phyloP scores from a whole-genome alignment of 2,888 invertebrate genomes.

The Rhagophthalmus giganteus region DNA sequence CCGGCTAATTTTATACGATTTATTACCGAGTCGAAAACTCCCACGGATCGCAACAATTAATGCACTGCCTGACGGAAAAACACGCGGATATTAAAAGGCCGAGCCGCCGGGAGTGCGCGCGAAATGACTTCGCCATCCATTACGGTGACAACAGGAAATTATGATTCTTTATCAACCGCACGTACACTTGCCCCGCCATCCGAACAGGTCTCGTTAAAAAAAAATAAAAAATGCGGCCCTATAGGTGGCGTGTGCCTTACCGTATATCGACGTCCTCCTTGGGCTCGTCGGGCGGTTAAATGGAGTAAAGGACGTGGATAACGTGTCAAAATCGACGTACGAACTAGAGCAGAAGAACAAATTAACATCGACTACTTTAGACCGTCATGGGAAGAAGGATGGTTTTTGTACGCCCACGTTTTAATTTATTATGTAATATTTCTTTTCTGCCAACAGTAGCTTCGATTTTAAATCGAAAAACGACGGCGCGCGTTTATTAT shows the following conservation, averaged over 20 bases:
- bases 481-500: neutral
- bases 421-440: neutral
- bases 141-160: conserved; percentile 39
- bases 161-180: conserved; percentile 38
- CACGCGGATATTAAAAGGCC: conserved; percentile 5
- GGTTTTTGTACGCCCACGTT: neutral
- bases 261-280: neutral
- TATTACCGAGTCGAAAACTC: too few species aligned
- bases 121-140: conserved; percentile 34
- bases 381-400: neutral
- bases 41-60: conserved; percentile 11
- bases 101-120: conserved; percentile 6
- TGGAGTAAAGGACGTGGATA: neutral
- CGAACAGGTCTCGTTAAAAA: conserved; percentile 3
- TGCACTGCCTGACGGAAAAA: conserved; percentile 9
- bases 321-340: neutral
- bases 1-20: too few species aligned
- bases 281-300: neutral
- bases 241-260: neutral
- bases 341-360: neutral
- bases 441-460: too few species aligned
- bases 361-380: neutral
- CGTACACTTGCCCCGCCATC: conserved; percentile 21
- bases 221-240: neutral
- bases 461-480: too few species aligned